Conservation (phyloP, 92 coral and sea anemone genomes). For the Desmophyllum pertusum region DNA sequence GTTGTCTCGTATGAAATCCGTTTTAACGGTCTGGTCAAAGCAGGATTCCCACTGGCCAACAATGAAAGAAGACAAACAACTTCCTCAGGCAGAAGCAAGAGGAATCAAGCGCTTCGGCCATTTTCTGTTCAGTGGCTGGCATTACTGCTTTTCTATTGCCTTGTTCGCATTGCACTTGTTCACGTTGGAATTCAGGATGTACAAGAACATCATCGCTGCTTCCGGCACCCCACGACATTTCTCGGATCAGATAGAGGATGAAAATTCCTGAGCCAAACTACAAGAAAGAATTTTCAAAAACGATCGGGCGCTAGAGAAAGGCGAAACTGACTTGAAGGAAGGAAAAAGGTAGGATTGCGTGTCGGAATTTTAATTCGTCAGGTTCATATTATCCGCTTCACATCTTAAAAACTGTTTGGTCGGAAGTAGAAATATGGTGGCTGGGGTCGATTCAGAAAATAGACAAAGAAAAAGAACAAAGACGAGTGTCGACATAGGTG, state of each 20-base stretch:
- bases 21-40: too few relatives aligned
- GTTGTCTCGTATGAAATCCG: neutral
- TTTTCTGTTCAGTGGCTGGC: neutral
- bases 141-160: constrained; percentile 26
- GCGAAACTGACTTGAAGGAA: neutral
- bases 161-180: constrained; percentile 32
- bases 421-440: too few relatives aligned
- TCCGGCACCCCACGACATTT: neutral
- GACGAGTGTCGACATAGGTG: too few relatives aligned
- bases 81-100: neutral
- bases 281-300: neutral
- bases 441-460: too few relatives aligned
- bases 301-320: neutral
- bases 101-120: neutral
- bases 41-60: neutral
- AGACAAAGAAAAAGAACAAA: too few relatives aligned
- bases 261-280: constrained; percentile 21
- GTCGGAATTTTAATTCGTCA: neutral
- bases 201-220: constrained; percentile 28
- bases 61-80: neutral
- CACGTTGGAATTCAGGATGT: constrained; percentile 37
- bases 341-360: neutral
- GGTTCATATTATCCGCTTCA: too few relatives aligned
- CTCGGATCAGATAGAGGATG: constrained; percentile 17
- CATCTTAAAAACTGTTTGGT: too few relatives aligned